These are phyloP conservation scores for Zelleria hepariella DNA, from an alignment of 2,888 invertebrate species.

Conservation along the genomic window DNA sequence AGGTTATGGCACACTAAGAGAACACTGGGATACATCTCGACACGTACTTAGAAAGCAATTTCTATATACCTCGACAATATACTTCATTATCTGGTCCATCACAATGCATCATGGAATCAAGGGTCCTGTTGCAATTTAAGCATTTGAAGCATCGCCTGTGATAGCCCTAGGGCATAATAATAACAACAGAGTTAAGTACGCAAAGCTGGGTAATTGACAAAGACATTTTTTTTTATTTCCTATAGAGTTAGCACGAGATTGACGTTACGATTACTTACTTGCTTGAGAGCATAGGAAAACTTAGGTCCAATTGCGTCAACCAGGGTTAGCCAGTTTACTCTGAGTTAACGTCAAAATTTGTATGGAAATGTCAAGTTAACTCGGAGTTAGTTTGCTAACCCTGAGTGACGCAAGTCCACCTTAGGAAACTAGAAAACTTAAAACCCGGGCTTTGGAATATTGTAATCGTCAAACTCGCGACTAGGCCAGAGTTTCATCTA, in stretches of 20 bases:
- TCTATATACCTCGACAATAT: conserved; percentile 88
- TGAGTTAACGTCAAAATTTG: no score
- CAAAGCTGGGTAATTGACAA: not conserved
- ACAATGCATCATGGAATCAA: conserved; percentile 91
- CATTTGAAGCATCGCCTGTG: conserved; percentile 93
- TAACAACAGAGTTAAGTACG: conserved; percentile 5
- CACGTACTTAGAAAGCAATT: not conserved
- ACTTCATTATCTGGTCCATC: conserved; percentile 93
- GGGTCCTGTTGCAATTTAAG: conserved; percentile 84
- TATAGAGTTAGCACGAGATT: not conserved
- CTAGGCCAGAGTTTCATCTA: not conserved
- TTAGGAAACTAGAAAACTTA: no score
- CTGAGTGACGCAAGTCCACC: no score
- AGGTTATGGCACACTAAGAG: not conserved
- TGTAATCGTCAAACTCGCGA: no score
- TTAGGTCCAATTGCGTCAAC: no score
- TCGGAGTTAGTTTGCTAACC: no score
- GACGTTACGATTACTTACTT: no score
- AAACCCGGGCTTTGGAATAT: no score
- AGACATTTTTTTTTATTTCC: not conserved
- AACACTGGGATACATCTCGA: not conserved
- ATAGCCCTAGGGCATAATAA: conserved; percentile 78
- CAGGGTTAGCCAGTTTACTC: no score
- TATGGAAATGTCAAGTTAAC: no score
- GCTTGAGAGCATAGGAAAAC: no score